Evolutionary conservation across 2,888 invertebrate genomes (phyloP).

Genomic region (Lacanobia oleracea): DNA sequence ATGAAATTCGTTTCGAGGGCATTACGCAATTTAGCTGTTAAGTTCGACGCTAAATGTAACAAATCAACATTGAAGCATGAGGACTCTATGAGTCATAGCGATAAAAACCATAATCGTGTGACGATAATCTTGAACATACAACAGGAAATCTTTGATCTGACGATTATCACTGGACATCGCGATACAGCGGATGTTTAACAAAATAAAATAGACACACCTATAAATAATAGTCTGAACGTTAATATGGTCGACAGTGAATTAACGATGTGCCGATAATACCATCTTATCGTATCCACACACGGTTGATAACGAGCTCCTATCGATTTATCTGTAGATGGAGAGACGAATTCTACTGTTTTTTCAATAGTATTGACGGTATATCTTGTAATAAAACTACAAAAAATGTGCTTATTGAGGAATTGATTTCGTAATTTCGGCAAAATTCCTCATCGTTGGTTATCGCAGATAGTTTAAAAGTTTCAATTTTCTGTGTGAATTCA

Average conservation of each 20-base stretch:
- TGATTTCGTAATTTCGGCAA: background rate
- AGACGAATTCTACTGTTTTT: slow-evolving; percentile 46
- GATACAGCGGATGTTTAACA: background rate
- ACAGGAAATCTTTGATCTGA: slow-evolving; percentile 16
- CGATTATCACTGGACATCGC: background rate
- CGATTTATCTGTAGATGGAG: slow-evolving; percentile 59
- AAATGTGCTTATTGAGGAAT: background rate
- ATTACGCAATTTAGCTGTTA: background rate
- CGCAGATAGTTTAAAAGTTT: background rate
- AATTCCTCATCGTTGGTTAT: slow-evolving; percentile 4
- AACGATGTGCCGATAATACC: slow-evolving; percentile 52
- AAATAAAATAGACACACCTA: slow-evolving; percentile 18
- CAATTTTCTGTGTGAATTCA: slow-evolving; percentile 47
- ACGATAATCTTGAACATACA: slow-evolving; percentile 16
- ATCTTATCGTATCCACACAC: slow-evolving; percentile 59
- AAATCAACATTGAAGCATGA: slow-evolving; percentile 1
- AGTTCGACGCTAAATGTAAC: background rate
- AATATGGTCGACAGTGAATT: slow-evolving; percentile 39
- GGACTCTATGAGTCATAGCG: slow-evolving; percentile 18
- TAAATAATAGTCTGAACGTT: slow-evolving; percentile 19
- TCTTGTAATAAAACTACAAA: slow-evolving; percentile 5
- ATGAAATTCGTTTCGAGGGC: background rate
- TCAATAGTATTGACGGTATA: slow-evolving; percentile 12
- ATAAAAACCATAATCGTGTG: background rate
- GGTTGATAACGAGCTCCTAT: slow-evolving; percentile 63